Evolutionary conservation across 1,140 invertebrate genomes (phyloP).

Genomic region (Sycobia sp.): DNA sequence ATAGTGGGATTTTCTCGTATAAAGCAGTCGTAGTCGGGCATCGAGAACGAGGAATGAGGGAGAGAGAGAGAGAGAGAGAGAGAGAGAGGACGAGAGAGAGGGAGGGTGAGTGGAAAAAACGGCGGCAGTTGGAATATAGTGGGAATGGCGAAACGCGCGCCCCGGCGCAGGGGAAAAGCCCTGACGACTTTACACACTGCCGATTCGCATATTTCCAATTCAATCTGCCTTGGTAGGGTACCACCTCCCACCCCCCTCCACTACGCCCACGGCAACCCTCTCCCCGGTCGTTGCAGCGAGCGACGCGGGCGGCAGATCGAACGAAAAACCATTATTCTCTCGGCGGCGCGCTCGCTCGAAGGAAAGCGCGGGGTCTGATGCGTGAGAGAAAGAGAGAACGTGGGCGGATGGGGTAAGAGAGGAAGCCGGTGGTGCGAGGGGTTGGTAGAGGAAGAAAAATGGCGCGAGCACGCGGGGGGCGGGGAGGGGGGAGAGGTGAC

Average conservation of each 20-base stretch:
- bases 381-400: background rate
- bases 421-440: too few relatives aligned
- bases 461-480: background rate
- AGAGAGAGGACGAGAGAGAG: too few relatives aligned
- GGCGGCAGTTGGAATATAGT: background rate
- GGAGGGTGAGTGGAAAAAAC: background rate
- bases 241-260: background rate
- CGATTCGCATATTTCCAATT: slow-evolving; percentile 53
- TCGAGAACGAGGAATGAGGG: too few relatives aligned
- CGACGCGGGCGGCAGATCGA: slow-evolving; percentile 37
- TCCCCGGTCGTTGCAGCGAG: background rate
- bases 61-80: too few relatives aligned
- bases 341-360: slow-evolving; percentile 2
- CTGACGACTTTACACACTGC: slow-evolving; percentile 50
- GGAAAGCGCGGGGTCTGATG: too few relatives aligned
- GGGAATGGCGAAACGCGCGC: background rate
- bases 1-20: slow-evolving; percentile 21
- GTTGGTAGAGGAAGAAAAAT: too few relatives aligned
- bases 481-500: background rate
- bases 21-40: slow-evolving; percentile 13
- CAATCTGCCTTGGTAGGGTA: slow-evolving; percentile 42
- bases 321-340: slow-evolving; percentile 50
- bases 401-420: too few relatives aligned
- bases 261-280: background rate
- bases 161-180: slow-evolving; percentile 34